Evolutionary conservation across 2,797 vertebrate species (phyloP).

Genomic region (Chelidonichthys spinosus): DNA sequence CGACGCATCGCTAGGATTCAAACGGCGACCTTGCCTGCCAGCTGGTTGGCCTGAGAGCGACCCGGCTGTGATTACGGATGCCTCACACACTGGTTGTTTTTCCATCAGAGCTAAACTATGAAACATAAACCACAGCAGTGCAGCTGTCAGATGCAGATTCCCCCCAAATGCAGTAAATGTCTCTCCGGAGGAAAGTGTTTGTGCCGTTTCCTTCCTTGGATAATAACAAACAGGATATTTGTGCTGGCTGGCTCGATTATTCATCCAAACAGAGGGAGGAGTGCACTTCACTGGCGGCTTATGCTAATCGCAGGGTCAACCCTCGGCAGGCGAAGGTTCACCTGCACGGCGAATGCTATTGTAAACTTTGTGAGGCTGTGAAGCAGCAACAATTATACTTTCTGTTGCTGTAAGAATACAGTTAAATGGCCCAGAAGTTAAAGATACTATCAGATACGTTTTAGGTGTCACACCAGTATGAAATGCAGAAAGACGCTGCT

Average conservation of each 20-base stretch:
- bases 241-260: conserved; percentile 41
- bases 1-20: conserved; percentile 29
- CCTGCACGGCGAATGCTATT: conserved; percentile 26
- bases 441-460: conserved; percentile 11
- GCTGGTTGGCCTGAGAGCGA: conserved; percentile 54
- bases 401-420: conserved; percentile 11
- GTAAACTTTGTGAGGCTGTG: conserved; percentile 14
- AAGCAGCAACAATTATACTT: conserved; percentile 2
- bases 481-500: conserved; percentile 34
- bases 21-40: conserved; percentile 57
- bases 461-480: background rate
- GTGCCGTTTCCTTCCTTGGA: conserved; percentile 23
- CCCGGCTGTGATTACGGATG: conserved; percentile 49
- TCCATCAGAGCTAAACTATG: conserved; percentile 60
- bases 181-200: conserved; percentile 49
- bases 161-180: conserved; percentile 44
- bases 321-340: conserved; percentile 29
- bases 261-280: conserved; percentile 31
- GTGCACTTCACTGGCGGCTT: conserved; percentile 35
- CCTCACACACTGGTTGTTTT: conserved; percentile 40
- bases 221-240: conserved; percentile 35
- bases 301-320: conserved; percentile 50
- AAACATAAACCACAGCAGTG: conserved; percentile 50
- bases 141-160: conserved; percentile 56
- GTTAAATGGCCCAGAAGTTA: background rate